Evolutionary conservation across 2,888 invertebrate genomes (phyloP).

Genomic region (Zaprionus obscuricornis): DNA sequence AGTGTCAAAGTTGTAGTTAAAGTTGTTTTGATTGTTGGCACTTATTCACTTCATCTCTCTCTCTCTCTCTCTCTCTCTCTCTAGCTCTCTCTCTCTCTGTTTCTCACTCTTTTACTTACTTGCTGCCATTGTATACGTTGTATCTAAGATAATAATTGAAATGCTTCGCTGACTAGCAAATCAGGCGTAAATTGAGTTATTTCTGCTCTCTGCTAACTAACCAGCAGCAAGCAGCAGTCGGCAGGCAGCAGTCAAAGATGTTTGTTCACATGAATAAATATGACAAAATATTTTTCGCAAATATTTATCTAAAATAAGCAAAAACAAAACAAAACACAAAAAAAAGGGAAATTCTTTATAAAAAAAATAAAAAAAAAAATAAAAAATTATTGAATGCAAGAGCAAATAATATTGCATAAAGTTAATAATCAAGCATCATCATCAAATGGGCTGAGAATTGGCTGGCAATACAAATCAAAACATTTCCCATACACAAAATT

Average conservation of each 20-base stretch:
- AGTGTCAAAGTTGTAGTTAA: slow-evolving; percentile 19
- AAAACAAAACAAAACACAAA: too few species aligned
- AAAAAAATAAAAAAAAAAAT: too few species aligned
- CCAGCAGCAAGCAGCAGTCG: not conserved
- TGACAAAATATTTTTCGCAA: not conserved
- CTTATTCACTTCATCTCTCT: too few species aligned
- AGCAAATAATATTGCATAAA: slow-evolving; percentile 29
- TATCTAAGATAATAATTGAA: slow-evolving; percentile 20
- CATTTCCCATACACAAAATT: slow-evolving; percentile 48
- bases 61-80: too few species aligned
- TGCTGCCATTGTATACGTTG: too few species aligned
- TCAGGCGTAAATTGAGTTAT: slow-evolving; percentile 18
- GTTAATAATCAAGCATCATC: slow-evolving; percentile 43
- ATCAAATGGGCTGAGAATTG: not conserved
- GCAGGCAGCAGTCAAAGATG: not conserved
- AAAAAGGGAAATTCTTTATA: too few species aligned
- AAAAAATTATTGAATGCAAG: too few species aligned
- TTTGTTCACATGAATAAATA: slow-evolving; percentile 16
- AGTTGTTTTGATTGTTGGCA: slow-evolving; percentile 2
- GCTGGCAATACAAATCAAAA: slow-evolving; percentile 12
- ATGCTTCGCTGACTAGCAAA: slow-evolving; percentile 25
- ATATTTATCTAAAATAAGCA: slow-evolving; percentile 26
- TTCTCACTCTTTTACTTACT: too few species aligned
- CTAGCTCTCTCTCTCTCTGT: too few species aligned
- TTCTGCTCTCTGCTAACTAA: too few species aligned